Evolutionary conservation across 2,888 invertebrate genomes (phyloP), one percentile per base, ranked within the genome.

Genomic region (Eledona agricola): DNA sequence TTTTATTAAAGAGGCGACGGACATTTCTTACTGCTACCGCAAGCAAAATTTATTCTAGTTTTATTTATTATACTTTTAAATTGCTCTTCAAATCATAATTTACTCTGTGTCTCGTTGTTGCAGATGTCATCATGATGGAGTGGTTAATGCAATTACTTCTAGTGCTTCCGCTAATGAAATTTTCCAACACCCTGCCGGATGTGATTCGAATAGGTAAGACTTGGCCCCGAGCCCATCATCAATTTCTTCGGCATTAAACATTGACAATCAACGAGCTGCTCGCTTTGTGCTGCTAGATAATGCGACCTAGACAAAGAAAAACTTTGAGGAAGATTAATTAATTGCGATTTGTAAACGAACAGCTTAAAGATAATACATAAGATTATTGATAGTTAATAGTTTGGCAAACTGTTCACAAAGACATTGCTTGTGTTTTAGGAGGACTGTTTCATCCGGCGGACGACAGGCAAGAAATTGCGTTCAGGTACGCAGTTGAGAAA

Each of bases 401-500:
- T 47, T 20, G 42, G 38, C 12, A 25, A 49, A 51, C 37, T 55
- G 34, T 34, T 20, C 17, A 34, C 35, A 25, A 7, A 25, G 35
- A 29, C 9, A 19, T 26, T 9, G 12, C 9, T n/a, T 26, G 37
- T 29, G 23, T 53, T 52, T 38, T 61, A 93, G 93, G 93, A 75
- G 93, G 93, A 26, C 81, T 93, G 40, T 93, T 93, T 75, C 93
- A 94, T 78, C 89, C 90, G 6, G 85, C 88, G 51, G 91, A 93
- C 74, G 88, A 90, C 73, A 88, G 89, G 69, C 93, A 93, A 75
- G 93, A 93, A 76, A 84, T 93, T 50, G 94, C 95, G 25, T 96
- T 96, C 76, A 86, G 90, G 52, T 92, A 94, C 77, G 96, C 96
- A 1, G 93, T 95, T 43, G 93, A 94, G 70, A 85, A 90, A 72